Base-by-base conservation (phyloP, 1,140 invertebrate species). In the Zaprionus kolodkinae region DNA sequence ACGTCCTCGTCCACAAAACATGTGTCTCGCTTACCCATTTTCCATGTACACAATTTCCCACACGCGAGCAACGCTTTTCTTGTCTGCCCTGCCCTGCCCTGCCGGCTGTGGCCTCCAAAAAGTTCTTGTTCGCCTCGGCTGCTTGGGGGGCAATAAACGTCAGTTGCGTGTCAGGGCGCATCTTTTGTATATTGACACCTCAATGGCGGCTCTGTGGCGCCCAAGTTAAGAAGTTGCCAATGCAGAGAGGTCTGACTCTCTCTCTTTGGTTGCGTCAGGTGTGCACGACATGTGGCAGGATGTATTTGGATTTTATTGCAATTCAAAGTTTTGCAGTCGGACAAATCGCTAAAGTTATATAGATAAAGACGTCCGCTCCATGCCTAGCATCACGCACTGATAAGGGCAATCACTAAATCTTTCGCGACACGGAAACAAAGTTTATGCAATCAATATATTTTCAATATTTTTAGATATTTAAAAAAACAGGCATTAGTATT, bases 181-280 rank as follows among this genome's bases (percentile, higher is more conserved):
- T 85, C 78, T 74, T 85, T 89, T 89, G 85, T 88, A 81, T 69
- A 78, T 83, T 85, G 85, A 89, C 85, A 88, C 85, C 85, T 87
- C 72, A 54, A 72, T 68, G 77, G 55, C 73, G 70, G 65, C 67
- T 76, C 40, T 45, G 40, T 69, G 48, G 27, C 55, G 73, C 38
- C 76, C 55, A 81, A 70, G 78, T 81, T 77, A 56, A 73, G 35
- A 68, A 36, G 57, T 68, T 56, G 11, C 3, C 21, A 60, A 21
- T 21, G 2, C 6, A 21, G 17, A 62, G 27, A 52, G 33, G 21
- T 11, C 38, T n/a, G n/a, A n/a, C n/a, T n/a, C n/a, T 10, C 13
- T 36, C 40, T 17, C 40, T 25, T 38, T 61, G 72, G 48, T 40
- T 40, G 65, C 66, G 13, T 21, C 11, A 40, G 38, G 27, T 60